Evolutionary conservation across 2,113 vertebrate species (phyloP).

Genomic region (Chlorocebus sabaeus): DNA sequence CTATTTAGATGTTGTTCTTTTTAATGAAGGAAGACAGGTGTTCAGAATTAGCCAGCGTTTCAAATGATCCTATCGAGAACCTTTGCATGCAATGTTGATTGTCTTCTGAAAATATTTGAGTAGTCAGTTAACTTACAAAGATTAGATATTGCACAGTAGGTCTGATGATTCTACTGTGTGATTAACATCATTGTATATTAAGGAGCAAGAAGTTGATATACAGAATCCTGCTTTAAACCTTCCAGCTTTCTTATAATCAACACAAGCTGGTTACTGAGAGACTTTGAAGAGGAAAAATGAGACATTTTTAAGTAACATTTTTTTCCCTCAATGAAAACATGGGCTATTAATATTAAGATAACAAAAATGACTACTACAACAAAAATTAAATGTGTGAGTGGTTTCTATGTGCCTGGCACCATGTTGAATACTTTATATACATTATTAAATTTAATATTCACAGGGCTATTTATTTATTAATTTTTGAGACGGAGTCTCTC

Average conservation of each 20-base stretch:
- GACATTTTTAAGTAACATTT: background rate
- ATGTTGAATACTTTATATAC: background rate
- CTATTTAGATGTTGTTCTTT: background rate
- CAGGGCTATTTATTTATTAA: no score
- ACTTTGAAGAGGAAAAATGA: background rate
- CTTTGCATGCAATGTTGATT: background rate
- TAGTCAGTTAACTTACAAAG: background rate
- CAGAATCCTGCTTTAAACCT: background rate
- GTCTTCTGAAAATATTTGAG: background rate
- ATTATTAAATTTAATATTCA: background rate
- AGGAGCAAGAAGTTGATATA: background rate
- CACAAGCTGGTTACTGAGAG: background rate
- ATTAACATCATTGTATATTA: background rate
- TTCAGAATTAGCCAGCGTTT: background rate
- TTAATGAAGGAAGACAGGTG: constrained; percentile 41
- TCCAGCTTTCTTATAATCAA: background rate
- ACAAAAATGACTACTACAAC: background rate
- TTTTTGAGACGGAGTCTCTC: no score
- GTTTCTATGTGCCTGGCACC: background rate
- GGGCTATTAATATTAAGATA: background rate
- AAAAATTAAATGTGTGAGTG: background rate
- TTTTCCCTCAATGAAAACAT: background rate
- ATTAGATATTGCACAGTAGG: background rate
- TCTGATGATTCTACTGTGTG: background rate
- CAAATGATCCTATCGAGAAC: background rate